phyloP scores from a whole-genome alignment of 2,888 invertebrate genomes.

The Eupsilia transversa region DNA sequence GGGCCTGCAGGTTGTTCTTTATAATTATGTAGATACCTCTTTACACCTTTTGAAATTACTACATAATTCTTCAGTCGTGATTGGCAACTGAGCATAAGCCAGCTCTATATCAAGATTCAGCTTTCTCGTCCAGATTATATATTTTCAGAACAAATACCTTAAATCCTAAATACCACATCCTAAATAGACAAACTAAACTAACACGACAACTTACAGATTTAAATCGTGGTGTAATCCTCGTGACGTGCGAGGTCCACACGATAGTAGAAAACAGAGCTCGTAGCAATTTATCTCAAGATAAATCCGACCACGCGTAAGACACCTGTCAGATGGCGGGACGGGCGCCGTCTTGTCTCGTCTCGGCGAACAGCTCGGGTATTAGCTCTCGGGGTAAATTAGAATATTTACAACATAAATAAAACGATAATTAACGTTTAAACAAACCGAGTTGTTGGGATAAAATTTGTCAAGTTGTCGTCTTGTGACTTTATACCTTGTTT shows the following conservation, averaged over 20 bases:
- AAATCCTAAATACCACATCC: slow-evolving; percentile 43
- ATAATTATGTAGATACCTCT: too few relatives aligned
- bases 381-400: slow-evolving; percentile 83
- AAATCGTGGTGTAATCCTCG: slow-evolving; percentile 65
- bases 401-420: slow-evolving; percentile 87
- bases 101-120: background rate
- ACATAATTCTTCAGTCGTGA: background rate
- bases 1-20: background rate
- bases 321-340: slow-evolving; percentile 85
- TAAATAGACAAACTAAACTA: slow-evolving; percentile 59
- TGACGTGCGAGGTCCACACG: slow-evolving; percentile 71
- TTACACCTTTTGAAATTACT: background rate
- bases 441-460: slow-evolving; percentile 81
- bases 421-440: slow-evolving; percentile 85
- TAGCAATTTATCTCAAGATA: slow-evolving; percentile 84
- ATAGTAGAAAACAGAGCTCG: slow-evolving; percentile 68
- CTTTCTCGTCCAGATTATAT: background rate
- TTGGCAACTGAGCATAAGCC: background rate
- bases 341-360: slow-evolving; percentile 82
- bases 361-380: slow-evolving; percentile 78
- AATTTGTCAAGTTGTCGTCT: slow-evolving; percentile 83
- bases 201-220: slow-evolving; percentile 64
- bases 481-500: slow-evolving; percentile 76
- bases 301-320: slow-evolving; percentile 86
- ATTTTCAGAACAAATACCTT: slow-evolving; percentile 18